Base-by-base conservation (phyloP, 2,888 invertebrate genomes). In the Loripinus fragilis region DNA sequence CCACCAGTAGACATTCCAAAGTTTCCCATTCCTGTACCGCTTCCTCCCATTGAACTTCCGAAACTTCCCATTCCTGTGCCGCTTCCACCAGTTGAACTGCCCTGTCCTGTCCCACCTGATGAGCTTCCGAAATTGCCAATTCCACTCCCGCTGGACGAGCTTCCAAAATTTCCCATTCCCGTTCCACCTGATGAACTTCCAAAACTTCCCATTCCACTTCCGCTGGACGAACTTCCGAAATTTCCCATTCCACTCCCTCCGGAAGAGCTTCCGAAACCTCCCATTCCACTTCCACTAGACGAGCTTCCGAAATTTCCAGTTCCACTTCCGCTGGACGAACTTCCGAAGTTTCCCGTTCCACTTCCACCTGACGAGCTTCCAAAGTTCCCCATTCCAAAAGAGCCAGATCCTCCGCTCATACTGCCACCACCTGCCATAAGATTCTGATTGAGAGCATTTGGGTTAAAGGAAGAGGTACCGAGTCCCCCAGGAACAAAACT, bases 381-480 rank as follows among this genome's bases (percentile, higher is more conserved):
- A n/a, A 67, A 67, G 10, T 38, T 42, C 15, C 67, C 35, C 50
- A 70, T 52, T 25, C 52, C 48, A 30, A 38, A 70, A 23, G 65
- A 30, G 3, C 70, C 33, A 15, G 65, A 25, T 5, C 75, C 79
- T n/a, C 67, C 67, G 2, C 23, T 74, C 70, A 76, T 71, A 20
- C 71, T 48, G 7, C 68, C 67, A 8, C 65, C 38, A n/a, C 72
- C 73, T 0, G 67, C 66, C 75, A 79, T 75, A 7, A 79, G 52
- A 25, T 79, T 75, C 41, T 70, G 33, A 52, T 79, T 79, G 20
- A 79, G 67, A 28, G 52, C 35, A 65, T 75, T 72, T 12, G 79
- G 71, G 68, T 79, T 71, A 41, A 72, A 79, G 0, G 75, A 65
- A 10, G 79, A 66, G 7, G 74, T 35, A 0, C 78, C 78, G 33